Evolutionary conservation across 2,888 invertebrate species (phyloP), one percentile per base, ranked within the genome.

Genomic region (Drosophila eohydei): DNA sequence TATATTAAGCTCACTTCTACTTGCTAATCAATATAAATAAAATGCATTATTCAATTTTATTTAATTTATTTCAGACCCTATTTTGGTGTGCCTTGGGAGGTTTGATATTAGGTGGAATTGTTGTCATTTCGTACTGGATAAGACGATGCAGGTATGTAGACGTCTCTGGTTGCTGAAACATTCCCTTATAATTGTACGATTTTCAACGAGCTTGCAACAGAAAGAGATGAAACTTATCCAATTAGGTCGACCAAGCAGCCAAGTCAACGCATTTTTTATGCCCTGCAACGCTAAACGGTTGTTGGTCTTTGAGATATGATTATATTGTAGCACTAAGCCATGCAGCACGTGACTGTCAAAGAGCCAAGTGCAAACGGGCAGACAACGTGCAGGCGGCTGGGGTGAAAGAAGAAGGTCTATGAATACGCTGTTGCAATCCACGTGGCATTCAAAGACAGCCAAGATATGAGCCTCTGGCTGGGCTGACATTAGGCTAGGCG

Each of bases 41-140:
- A 52, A 43, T 41, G 21, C 41, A 30, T n/a, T n/a, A n/a, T 11
- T 32, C 2, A 1, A 0, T 30, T n/a, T 6, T 0, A 2, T 50
- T 7, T 26, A 2, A 12, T 36, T 11, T 12, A 5, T 91, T 92
- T 26, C 88, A 93, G 93, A 92, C 91, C 78, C 85, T 92, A 57
- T 88, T 93, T 91, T 93, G 93, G 93, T 93, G 93, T 92, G 92
- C 91, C 88, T 90, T 93, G 72, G 93, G 93, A 81, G 92, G 91
- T 79, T 84, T 93, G 68, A 81, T 92, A 82, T 88, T 93, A 84
- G 92, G 92, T 74, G 91, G 92, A 75, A 92, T 93, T 79, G 92
- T 93, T 81, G 93, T 92, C 72, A 92, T 93, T 78, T 92, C 93
- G 80, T 93, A 92, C 74, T 93, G 93, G 93, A 92, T 93, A 90